Evolutionary conservation across 1,140 invertebrate species (phyloP).

Genomic region (Aplysia californica): DNA sequence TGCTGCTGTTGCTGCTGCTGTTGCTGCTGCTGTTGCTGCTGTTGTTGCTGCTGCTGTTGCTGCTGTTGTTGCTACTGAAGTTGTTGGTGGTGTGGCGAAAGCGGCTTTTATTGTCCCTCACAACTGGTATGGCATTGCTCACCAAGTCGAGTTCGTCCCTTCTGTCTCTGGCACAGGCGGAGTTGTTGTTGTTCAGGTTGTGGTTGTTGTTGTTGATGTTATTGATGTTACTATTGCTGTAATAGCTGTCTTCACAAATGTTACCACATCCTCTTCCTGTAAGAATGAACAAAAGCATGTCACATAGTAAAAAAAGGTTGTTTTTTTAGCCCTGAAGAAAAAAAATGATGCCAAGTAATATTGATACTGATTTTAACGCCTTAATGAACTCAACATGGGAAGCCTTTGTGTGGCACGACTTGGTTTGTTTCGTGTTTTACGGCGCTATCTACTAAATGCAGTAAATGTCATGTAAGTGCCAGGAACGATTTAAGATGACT

Average conservation of each 20-base stretch:
- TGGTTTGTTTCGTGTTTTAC: background rate
- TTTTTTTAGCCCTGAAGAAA: background rate
- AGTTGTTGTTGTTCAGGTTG: background rate
- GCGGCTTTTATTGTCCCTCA: background rate
- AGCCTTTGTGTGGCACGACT: background rate
- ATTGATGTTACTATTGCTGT: conserved; percentile 21
- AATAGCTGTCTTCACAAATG: background rate
- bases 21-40: background rate
- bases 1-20: background rate
- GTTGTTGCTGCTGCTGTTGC: background rate
- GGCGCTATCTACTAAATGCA: no score
- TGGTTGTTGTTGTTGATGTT: conserved; percentile 14
- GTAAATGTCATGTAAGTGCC: no score
- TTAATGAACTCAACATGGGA: background rate
- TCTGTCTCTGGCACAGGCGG: background rate
- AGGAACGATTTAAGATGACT: no score
- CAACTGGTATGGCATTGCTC: background rate
- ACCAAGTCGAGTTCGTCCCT: background rate
- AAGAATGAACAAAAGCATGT: no score
- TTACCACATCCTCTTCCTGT: background rate
- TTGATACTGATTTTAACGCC: no score
- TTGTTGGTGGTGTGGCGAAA: background rate
- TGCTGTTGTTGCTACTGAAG: background rate
- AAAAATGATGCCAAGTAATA: background rate
- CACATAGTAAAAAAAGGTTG: no score